Base-by-base conservation (phyloP, 2,888 invertebrate genomes). In the Nineta flava region DNA sequence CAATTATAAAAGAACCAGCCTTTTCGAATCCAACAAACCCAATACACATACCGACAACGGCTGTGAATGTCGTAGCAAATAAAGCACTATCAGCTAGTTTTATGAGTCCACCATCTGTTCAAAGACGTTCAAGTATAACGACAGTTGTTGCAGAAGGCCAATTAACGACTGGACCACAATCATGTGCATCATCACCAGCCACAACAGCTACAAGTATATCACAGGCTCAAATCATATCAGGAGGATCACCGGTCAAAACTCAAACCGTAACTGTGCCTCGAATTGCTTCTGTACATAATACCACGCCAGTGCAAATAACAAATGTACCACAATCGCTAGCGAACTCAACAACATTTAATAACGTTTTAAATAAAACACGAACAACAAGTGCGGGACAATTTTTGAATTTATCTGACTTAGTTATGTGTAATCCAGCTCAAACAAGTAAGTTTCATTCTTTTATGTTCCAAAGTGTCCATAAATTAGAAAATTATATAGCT, bases 331-430 rank as follows among this genome's bases (percentile, higher is more conserved):
- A 16, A 19, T n/a, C 17, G 43, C 3, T 43, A 21, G n/a, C 46
- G 3, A 10, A 31, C 7, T n/a, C 34, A 17, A 7, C 38, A 13
- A n/a, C 38, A 5, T 38, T 13, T 38, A 38, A 38, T 38, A 38
- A 38, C 9, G 38, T 38, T 3, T 5, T 38, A n/a, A 38, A n/a
- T 15, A 38, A 38, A 9, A 38, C 38, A 5, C n/a, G n/a, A 2
- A 38, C 38, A 38, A 38, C 38, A 13, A 15, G n/a, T 38, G 38
- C 44, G 9, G 49, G 49, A 12, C 49, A 44, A 17, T 49, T 49
- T 34, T 41, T 49, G 13, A 49, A 45, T 38, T 35, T 49, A 9
- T 45, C 44, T 10, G 49, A 49, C 45, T 38, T 49, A 13, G 44
- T 49, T 13, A 42, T 49, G 4, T 49, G 49, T 31, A 45, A 32